These are phyloP conservation scores for Orchesella cincta DNA, from an alignment of 1,140 invertebrate species.

Conservation along the genomic window DNA sequence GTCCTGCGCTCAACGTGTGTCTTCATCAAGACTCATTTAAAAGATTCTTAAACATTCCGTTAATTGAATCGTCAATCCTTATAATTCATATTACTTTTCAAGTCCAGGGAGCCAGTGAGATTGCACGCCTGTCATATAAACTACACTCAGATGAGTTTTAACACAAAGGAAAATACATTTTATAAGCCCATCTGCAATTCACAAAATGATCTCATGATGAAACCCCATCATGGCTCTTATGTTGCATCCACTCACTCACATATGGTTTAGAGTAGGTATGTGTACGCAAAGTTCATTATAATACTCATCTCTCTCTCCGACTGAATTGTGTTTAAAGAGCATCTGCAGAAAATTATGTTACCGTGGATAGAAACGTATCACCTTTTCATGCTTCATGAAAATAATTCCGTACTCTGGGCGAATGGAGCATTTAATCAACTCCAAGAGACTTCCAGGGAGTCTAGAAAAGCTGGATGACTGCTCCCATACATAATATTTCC, in stretches of 20 bases:
- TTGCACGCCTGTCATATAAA: too few species aligned
- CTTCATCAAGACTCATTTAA: slow-evolving; percentile 7
- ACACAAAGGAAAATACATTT: too few species aligned
- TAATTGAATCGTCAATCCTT: slow-evolving; percentile 14
- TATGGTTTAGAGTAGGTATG: too few species aligned
- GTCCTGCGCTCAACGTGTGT: too few species aligned
- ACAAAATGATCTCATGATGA: too few species aligned
- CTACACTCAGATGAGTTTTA: too few species aligned
- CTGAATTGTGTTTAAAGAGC: neutral
- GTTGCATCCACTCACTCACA: too few species aligned
- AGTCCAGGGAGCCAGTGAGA: neutral
- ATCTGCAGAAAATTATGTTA: slow-evolving; percentile 12
- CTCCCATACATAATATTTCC: slow-evolving; percentile 17
- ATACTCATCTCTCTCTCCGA: neutral
- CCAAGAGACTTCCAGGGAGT: slow-evolving; percentile 15
- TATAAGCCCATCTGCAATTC: too few species aligned
- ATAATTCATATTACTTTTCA: neutral
- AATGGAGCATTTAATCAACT: slow-evolving; percentile 18
- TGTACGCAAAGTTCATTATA: too few species aligned
- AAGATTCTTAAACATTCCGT: neutral
- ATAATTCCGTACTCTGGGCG: neutral
- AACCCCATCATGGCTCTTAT: too few species aligned
- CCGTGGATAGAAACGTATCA: neutral
- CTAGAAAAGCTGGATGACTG: slow-evolving; percentile 6
- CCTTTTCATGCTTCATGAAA: neutral